Conservation (phyloP, 2,888 invertebrate species). For the Phortica okadai region DNA sequence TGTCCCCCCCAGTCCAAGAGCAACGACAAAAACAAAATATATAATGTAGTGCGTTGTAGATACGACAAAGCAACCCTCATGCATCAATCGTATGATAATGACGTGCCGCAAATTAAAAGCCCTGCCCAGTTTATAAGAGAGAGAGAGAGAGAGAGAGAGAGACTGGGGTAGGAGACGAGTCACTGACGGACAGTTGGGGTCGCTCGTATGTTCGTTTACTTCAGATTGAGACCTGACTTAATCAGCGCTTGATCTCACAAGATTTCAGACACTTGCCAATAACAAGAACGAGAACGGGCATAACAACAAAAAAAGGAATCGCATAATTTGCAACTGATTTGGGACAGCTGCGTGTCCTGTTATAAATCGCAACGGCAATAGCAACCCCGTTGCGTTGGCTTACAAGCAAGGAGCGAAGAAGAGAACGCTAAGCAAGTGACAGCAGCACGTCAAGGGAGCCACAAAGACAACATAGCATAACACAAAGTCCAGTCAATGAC, state of each 20-base stretch:
- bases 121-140: background rate
- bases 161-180: background rate
- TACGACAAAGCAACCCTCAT: background rate
- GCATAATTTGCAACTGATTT: slow-evolving; percentile 27
- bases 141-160: background rate
- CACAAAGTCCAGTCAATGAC: background rate
- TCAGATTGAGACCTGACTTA: slow-evolving; percentile 17
- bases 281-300: background rate
- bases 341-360: slow-evolving; percentile 28
- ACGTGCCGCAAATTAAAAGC: slow-evolving; percentile 18
- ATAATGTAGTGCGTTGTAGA: background rate
- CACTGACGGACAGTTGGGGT: background rate
- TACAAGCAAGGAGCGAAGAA: background rate
- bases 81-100: background rate
- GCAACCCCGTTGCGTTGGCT: background rate
- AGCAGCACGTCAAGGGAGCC: slow-evolving; percentile 13
- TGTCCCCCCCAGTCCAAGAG: background rate
- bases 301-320: background rate
- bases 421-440: background rate
- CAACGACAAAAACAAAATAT: background rate
- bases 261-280: slow-evolving; percentile 24
- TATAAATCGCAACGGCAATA: slow-evolving; percentile 5
- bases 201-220: too few relatives aligned
- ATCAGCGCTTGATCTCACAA: slow-evolving; percentile 27
- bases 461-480: background rate